phyloP scores from a whole-genome alignment of 2,113 vertebrate species.

The Hippocampus zosterae region DNA sequence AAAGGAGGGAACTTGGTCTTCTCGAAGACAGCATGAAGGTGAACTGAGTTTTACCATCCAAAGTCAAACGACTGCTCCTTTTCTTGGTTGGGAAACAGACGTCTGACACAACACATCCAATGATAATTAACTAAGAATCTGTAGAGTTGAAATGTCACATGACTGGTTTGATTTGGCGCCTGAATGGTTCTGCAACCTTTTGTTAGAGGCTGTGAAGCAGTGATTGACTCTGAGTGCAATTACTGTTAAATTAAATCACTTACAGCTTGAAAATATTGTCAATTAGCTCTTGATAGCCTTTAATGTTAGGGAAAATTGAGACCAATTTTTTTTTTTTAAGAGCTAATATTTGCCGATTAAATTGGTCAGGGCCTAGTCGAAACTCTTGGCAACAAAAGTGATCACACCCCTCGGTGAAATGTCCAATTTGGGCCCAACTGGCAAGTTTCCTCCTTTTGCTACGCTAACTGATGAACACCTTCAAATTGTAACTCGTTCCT shows the following conservation, averaged over 20 bases:
- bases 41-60: background rate
- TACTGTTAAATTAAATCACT: background rate
- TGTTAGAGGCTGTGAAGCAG: background rate
- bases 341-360: too few relatives aligned
- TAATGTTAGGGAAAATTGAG: background rate
- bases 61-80: background rate
- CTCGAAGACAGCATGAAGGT: slow-evolving; percentile 79
- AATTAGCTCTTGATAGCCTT: background rate
- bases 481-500: too few relatives aligned
- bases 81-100: background rate
- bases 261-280: background rate
- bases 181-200: background rate
- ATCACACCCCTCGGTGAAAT: background rate
- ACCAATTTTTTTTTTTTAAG: too few relatives aligned
- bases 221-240: background rate
- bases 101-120: background rate
- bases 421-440: background rate
- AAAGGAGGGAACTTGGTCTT: slow-evolving; percentile 77
- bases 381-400: background rate
- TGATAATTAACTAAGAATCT: background rate
- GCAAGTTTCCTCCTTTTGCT: background rate
- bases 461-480: background rate
- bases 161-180: background rate
- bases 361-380: too few relatives aligned
- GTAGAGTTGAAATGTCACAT: background rate